These are phyloP conservation scores for Harpalus rufipes DNA, from an alignment of 2,888 invertebrate species.

Conservation along the genomic window DNA sequence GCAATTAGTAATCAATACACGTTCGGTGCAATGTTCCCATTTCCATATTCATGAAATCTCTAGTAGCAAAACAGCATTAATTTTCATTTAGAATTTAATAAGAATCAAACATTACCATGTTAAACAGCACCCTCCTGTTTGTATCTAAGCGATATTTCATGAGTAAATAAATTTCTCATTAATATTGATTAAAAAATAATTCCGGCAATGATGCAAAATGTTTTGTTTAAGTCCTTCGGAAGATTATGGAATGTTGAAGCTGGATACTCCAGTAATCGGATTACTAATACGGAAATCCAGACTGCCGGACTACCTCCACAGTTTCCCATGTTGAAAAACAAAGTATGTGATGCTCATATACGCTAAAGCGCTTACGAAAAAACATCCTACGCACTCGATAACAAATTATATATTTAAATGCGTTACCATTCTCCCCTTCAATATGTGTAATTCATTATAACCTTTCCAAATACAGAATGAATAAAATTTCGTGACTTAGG, in stretches of 20 bases:
- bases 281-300: slow-evolving; percentile 13
- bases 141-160: slow-evolving; percentile 27
- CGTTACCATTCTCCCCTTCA: too few species aligned
- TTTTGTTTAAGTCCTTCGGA: slow-evolving; percentile 2
- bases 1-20: slow-evolving; percentile 45
- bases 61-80: slow-evolving; percentile 16
- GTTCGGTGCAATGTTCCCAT: slow-evolving; percentile 46
- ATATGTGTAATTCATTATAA: too few species aligned
- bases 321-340: background rate
- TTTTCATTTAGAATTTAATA: slow-evolving; percentile 45
- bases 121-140: background rate
- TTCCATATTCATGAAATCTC: slow-evolving; percentile 31
- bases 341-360: background rate
- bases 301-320: background rate
- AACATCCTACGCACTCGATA: background rate
- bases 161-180: slow-evolving; percentile 21
- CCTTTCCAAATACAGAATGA: too few species aligned
- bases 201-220: background rate
- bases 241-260: slow-evolving; percentile 20
- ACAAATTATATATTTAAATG: background rate
- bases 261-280: slow-evolving; percentile 19
- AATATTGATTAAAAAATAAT: slow-evolving; percentile 15
- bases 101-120: slow-evolving; percentile 39
- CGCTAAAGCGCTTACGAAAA: background rate
- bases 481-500: too few species aligned